Evolutionary conservation across 92 coral and sea anemone species (phyloP), one percentile per base, ranked within the genome.

Genomic region (Actinernus sp.): DNA sequence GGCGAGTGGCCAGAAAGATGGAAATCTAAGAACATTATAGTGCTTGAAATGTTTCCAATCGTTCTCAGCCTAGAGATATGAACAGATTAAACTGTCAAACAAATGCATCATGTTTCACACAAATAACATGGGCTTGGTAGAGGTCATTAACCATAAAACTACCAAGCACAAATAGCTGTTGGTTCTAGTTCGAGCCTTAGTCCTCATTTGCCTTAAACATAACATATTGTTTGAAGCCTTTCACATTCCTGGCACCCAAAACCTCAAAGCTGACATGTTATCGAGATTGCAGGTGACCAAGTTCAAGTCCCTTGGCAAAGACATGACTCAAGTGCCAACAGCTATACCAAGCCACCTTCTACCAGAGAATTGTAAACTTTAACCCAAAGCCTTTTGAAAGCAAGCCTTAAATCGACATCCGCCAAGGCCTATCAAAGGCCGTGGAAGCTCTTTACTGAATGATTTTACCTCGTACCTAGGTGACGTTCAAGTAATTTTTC

Each of bases 341-440:
- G 49, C 43, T 2, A 39, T 75, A 10, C 74, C 74, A 16, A 27
- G 2, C 1, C 66, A 63, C 22, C 60, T 75, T 16, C 30, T 43
- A 22, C 82, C 74, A 47, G 58, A 52, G 73, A 75, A 63, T 49
- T 75, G 65, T 72, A n/a, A n/a, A n/a, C n/a, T n/a, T n/a, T n/a
- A n/a, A 65, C 73, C 24, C 23, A 63, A 9, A n/a, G n/a, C n/a
- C 44, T 75, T 22, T 8, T 75, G 20, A 18, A 54, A 31, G 57
- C 63, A 7, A 37, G 52, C 29, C 21, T 74, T 13, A 62, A 48
- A 22, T 6, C 16, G 7, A 39, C 72, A 19, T 74, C 73, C 1
- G 44, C 31, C 6, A 1, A 3, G 14, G 48, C 40, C 2, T 68
- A 68, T 48, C 56, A 46, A 16, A 56, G 83, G 1, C 58, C 83